Evolutionary conservation across 2,113 vertebrate species (phyloP), one percentile per base, ranked within the genome.

Genomic region (Halcyon malimbica): DNA sequence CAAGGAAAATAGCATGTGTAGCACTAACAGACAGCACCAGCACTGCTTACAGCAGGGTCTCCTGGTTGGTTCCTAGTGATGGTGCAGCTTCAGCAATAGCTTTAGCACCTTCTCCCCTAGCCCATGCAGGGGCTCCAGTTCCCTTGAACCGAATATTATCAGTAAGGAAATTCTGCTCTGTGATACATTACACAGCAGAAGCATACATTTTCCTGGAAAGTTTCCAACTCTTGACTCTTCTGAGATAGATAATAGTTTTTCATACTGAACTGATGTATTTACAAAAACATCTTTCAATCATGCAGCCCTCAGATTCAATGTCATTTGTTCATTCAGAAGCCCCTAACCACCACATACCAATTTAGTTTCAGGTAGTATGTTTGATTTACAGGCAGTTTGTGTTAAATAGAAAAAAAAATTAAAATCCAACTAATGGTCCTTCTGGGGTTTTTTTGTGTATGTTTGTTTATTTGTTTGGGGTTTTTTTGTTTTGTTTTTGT

Each of bases 1-100:
- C 9, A 29, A 26, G 63, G 16, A 31, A 86, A 80, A 7, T 10
- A 48, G 57, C 48, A 39, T 29, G 56, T n/a, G 31, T 11, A 62
- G 26, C 4, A 46, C 42, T 16, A 14, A 53, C 57, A 83, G 68
- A 53, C 57, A 83, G 68, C 17, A 48, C 20, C 4, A 2, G 41
- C 18, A 28, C 35, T 42, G 25, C 23, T 71, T 24, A 11, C 8
- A 14, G 35, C 4, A 29, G 23, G 11, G 33, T 37, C 23, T 37
- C 9, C n/a, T 19, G 8, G 5, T 17, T 0, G 0, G 37, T 39
- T 53, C 31, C 51, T n/a, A 14, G 19, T 2, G 10, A 18, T 3
- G 16, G 25, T 50, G 51, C 28, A 83, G 31, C 57, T 79, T 46
- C 21, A 59, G 51, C 12, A 42, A 37, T 21, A 64, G 44, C 39